phyloP scores from a whole-genome alignment of 2,797 vertebrate genomes.

The Gila robusta region DNA sequence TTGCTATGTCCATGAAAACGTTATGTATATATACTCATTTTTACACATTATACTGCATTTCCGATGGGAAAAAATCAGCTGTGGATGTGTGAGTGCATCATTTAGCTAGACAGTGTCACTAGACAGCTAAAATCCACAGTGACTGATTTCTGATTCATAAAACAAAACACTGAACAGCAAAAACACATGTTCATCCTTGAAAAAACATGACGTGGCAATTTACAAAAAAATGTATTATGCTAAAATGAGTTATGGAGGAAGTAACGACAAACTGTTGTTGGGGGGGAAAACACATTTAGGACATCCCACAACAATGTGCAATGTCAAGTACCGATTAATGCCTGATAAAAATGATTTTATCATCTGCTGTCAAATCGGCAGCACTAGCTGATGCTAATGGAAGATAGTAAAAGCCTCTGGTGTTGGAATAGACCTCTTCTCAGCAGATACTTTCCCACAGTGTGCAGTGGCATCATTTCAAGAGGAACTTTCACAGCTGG shows the following conservation, averaged over 20 bases:
- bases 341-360: neutral
- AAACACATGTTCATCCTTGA: conserved; percentile 26
- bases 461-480: conserved; percentile 24
- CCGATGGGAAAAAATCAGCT: no score
- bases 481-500: conserved; percentile 38
- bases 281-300: neutral
- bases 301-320: neutral
- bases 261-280: neutral
- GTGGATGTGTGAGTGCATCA: neutral
- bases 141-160: neutral
- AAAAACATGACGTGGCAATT: conserved; percentile 36
- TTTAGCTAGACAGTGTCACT: neutral
- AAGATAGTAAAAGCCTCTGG: neutral
- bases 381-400: neutral
- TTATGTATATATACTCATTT: neutral
- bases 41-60: neutral
- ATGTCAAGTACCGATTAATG: neutral
- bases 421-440: conserved; percentile 9
- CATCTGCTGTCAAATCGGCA: neutral
- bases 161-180: conserved; percentile 25
- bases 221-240: neutral
- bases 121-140: neutral
- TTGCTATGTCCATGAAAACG: no score
- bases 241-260: conserved; percentile 4
- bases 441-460: conserved; percentile 45